Conservation (phyloP, 1,140 invertebrate species). For the Coptotermes formosanus region DNA sequence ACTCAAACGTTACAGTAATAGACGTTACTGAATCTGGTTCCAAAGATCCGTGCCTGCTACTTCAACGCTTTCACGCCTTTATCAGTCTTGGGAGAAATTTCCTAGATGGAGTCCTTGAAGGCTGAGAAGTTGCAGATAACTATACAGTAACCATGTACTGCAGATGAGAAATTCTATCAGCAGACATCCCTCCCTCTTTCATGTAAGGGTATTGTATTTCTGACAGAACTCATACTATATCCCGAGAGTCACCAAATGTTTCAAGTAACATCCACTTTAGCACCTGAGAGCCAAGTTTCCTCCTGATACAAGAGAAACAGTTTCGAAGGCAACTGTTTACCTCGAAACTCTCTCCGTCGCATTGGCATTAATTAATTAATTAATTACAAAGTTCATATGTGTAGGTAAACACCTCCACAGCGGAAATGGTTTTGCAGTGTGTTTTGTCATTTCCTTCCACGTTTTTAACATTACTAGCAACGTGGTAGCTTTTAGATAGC, state of each 20-base stretch:
- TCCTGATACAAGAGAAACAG: neutral
- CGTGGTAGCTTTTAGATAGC: too few relatives aligned
- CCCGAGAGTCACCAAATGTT: neutral
- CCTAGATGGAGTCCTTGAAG: too few relatives aligned
- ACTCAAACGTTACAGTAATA: too few relatives aligned
- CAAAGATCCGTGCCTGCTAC: too few relatives aligned
- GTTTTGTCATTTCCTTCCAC: too few relatives aligned
- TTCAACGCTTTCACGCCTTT: too few relatives aligned
- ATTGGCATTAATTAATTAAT: neutral
- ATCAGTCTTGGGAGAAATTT: too few relatives aligned
- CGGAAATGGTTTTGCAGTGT: neutral
- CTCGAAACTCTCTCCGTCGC: neutral
- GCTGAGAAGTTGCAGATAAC: too few relatives aligned
- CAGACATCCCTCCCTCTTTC: neutral
- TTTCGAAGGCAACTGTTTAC: neutral
- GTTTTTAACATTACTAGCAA: too few relatives aligned
- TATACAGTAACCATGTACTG: neutral
- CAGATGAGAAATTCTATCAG: neutral
- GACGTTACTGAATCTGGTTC: too few relatives aligned
- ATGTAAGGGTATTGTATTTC: neutral
- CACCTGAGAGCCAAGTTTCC: constrained; percentile 7
- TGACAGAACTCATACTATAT: neutral
- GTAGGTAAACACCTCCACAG: neutral
- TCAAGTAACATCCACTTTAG: neutral
- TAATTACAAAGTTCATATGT: neutral